These are phyloP conservation scores for Eriocheir sinensis DNA, from an alignment of 1,140 invertebrate genomes.

Conservation along the genomic window DNA sequence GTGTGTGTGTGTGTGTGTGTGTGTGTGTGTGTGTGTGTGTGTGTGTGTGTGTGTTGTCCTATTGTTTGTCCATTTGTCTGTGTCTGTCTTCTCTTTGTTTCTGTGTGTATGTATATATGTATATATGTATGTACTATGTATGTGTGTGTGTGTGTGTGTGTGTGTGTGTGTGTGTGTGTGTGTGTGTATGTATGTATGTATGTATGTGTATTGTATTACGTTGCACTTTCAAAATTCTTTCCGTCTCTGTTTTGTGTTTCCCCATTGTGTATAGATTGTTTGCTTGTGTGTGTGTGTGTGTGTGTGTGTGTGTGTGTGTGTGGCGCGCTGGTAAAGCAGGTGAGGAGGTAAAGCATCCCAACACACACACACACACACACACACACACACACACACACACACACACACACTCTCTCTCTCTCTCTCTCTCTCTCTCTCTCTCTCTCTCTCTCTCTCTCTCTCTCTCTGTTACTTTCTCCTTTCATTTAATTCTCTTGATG, in stretches of 20 bases:
- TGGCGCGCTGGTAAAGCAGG: neutral
- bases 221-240: neutral
- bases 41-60: no score
- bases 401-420: neutral
- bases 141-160: constrained; percentile 38
- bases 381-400: no score
- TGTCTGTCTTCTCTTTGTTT: neutral
- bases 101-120: no score
- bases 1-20: no score
- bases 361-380: no score
- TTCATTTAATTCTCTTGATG: neutral
- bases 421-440: neutral
- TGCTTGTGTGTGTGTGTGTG: constrained; percentile 57
- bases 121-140: neutral
- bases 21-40: no score
- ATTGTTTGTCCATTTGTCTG: no score
- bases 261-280: neutral
- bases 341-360: neutral
- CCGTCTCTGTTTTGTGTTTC: neutral
- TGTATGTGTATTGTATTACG: neutral
- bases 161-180: constrained; percentile 44
- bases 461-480: neutral
- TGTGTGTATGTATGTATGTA: constrained; percentile 32
- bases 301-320: constrained; percentile 27
- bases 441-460: neutral